phyloP scores from a whole-genome alignment of 2,797 vertebrate genomes.

The Leuciscus waleckii region DNA sequence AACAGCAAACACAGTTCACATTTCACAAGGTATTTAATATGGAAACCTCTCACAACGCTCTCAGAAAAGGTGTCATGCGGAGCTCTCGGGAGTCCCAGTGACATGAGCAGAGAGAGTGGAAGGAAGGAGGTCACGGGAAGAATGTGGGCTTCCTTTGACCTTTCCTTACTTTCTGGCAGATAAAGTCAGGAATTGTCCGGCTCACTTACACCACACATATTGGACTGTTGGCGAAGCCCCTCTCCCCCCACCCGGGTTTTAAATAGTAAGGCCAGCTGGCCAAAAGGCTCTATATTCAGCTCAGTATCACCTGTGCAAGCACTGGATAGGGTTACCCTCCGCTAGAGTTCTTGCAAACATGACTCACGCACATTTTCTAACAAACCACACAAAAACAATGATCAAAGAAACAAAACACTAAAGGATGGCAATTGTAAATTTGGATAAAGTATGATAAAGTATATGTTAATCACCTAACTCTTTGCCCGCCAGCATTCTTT shows the following conservation, averaged over 20 bases:
- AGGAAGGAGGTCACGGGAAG: slow-evolving; percentile 13
- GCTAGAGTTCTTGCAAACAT: slow-evolving; percentile 50
- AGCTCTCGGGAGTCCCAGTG: neutral
- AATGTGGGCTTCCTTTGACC: slow-evolving; percentile 42
- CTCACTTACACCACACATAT: neutral
- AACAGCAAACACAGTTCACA: slow-evolving; percentile 48
- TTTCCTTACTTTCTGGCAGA: slow-evolving; percentile 52
- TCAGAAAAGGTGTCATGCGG: neutral
- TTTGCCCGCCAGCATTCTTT: neutral
- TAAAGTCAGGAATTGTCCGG: slow-evolving; percentile 45
- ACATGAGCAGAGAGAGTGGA: slow-evolving; percentile 25
- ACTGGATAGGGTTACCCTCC: slow-evolving; percentile 75
- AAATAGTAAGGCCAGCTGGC: slow-evolving; percentile 83
- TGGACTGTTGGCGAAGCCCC: slow-evolving; percentile 66
- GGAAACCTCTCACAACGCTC: neutral
- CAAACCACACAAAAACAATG: slow-evolving; percentile 32
- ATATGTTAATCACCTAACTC: neutral
- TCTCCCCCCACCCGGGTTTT: slow-evolving; percentile 67
- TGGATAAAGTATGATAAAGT: neutral
- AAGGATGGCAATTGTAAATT: neutral
- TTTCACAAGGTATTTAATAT: slow-evolving; percentile 48
- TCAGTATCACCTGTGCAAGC: slow-evolving; percentile 78
- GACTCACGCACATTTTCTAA: slow-evolving; percentile 39
- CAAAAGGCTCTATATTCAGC: slow-evolving; percentile 79
- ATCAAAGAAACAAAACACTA: neutral